Percentiles rank a stretch among this genome's conserved stretches.
These are phyloP conservation scores for Astreopora myriophthalma DNA, from an alignment of 64 coral and sea anemone genomes.

Conservation along the genomic window DNA sequence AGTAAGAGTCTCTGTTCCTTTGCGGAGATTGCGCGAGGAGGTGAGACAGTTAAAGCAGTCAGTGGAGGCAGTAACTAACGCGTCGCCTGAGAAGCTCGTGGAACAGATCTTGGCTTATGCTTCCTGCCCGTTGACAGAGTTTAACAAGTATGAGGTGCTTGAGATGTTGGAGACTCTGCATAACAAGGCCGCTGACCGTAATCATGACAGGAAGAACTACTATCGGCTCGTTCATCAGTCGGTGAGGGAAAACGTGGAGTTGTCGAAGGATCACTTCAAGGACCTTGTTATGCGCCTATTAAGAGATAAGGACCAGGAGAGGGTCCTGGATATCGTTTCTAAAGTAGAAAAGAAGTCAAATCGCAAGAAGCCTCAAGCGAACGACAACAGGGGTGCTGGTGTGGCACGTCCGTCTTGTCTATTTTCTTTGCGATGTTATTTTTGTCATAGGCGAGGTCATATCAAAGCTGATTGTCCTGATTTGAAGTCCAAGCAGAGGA, in stretches of 20 bases:
- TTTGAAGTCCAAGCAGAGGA: neutral
- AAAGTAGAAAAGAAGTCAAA: slow-evolving; percentile 7
- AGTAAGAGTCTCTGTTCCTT: neutral
- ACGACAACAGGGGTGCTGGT: neutral
- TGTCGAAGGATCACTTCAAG: slow-evolving; percentile 6
- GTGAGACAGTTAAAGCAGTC: slow-evolving; percentile 3
- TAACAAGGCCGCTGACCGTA: neutral
- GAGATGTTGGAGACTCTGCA: neutral
- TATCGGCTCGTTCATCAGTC: slow-evolving; percentile 38
- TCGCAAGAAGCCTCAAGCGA: neutral
- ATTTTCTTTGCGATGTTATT: neutral
- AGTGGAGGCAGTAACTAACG: neutral
- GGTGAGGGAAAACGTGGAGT: neutral
- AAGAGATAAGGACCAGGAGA: slow-evolving; percentile 11
- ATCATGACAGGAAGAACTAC: neutral
- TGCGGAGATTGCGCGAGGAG: neutral
- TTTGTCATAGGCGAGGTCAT: slow-evolving; percentile 15
- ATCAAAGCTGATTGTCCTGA: neutral
- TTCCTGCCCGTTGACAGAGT: too few relatives aligned
- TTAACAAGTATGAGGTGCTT: slow-evolving; percentile 1
- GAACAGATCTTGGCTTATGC: too few relatives aligned
- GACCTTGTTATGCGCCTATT: slow-evolving; percentile 18
- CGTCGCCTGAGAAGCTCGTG: too few relatives aligned
- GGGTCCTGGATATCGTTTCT: slow-evolving; percentile 1
- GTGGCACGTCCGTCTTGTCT: neutral